Evolutionary conservation across 2,113 vertebrate genomes (phyloP), one percentile per base, ranked within the genome.

Genomic region (Dicentrarchus labrax): DNA sequence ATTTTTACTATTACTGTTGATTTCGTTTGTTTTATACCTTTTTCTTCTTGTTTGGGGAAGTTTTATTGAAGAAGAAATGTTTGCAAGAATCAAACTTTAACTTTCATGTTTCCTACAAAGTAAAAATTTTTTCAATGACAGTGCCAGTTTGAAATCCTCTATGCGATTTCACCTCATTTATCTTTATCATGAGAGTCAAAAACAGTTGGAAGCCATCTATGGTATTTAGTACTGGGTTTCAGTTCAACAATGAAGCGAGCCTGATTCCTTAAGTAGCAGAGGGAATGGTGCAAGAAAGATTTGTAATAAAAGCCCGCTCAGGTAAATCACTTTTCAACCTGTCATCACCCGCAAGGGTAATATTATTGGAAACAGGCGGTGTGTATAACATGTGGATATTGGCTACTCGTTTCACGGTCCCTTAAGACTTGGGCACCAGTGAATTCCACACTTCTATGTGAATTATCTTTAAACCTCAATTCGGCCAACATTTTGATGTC

Each of bases 281-380:
- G 76, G 76, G 91, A 91, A 86, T 45, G 70, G 84, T 72, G 78
- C 86, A 86, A 91, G 87, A 92, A 87, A 92, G 86, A 92, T 92
- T 91, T 88, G 92, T 92, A 91, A 94, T 94, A 94, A 93, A 93
- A 93, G 74, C 79, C 83, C 11, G 78, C 81, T 85, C 92, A 94
- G 93, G 92, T 95, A 94, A 94, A 93, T 94, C 89, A 91, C 86
- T 94, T 93, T 86, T 94, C 92, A 89, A 88, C 89, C 91, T 95
- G 94, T 95, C 93, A 88, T 93, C 94, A 82, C 92, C 84, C 78
- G 22, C 84, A 47, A 83, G 85, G 86, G 76, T 85, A 73, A 92
- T 92, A 91, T 93, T 94, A 94, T 92, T 94, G 88, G 92, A 95
- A 95, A 91, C 92, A 93, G 92, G 87, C 76, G 54, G 74, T 38